These are phyloP conservation scores for Lepus europaeus DNA, from an alignment of 2,113 vertebrate genomes.

Conservation along the genomic window DNA sequence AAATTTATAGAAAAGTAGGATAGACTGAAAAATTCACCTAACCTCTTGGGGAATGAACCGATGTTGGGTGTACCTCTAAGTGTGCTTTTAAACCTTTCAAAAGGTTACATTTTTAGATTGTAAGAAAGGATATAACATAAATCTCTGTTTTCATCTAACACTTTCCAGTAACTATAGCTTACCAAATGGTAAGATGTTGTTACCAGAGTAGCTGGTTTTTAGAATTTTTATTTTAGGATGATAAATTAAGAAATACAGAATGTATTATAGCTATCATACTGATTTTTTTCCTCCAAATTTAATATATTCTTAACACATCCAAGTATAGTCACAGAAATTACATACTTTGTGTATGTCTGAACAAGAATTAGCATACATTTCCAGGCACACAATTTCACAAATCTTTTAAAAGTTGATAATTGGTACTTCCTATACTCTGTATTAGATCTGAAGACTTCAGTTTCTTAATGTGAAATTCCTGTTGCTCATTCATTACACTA, in stretches of 20 bases:
- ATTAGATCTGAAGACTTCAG: neutral
- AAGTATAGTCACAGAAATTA: conserved; percentile 39
- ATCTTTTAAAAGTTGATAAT: neutral
- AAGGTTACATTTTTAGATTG: neutral
- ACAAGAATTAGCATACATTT: conserved; percentile 27
- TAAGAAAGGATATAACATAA: neutral
- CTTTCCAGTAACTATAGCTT: conserved; percentile 3
- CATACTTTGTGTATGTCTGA: conserved; percentile 24
- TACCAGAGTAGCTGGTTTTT: neutral
- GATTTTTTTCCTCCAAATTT: conserved; percentile 35
- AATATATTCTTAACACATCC: neutral
- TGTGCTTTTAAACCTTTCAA: neutral
- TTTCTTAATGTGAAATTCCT: neutral
- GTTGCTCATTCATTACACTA: neutral
- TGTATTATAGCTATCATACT: neutral
- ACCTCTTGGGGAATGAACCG: neutral
- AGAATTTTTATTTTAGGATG: neutral
- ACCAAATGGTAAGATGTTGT: neutral
- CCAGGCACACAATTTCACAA: neutral
- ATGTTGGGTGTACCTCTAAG: neutral
- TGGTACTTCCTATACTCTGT: neutral
- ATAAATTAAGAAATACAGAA: neutral
- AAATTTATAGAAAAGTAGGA: conserved; percentile 50
- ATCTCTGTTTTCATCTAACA: neutral
- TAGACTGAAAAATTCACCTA: conserved; percentile 14